phyloP scores from a whole-genome alignment of 2,797 vertebrate genomes.

The Oophaga sylvatica region DNA sequence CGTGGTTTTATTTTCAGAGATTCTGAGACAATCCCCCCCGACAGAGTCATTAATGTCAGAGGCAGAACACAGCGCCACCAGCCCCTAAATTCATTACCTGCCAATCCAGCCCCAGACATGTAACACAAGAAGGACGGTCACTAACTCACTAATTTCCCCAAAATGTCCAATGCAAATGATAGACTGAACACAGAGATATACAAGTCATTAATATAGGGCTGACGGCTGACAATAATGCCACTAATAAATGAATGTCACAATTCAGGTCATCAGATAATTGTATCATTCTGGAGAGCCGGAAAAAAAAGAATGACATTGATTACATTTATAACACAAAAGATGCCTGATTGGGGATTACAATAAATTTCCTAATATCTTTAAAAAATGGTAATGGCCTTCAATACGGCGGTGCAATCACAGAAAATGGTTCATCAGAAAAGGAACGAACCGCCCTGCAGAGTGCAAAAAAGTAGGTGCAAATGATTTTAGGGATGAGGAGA shows the following conservation, averaged over 20 bases:
- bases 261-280: constrained; percentile 10
- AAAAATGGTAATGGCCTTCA: constrained; percentile 29
- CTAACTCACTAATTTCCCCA: neutral
- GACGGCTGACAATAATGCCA: neutral
- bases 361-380: constrained; percentile 24
- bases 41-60: too few relatives aligned
- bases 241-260: neutral
- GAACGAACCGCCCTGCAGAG: neutral
- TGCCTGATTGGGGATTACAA: constrained; percentile 34
- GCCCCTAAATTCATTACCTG: too few relatives aligned
- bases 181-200: neutral
- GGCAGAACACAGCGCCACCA: too few relatives aligned
- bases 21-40: too few relatives aligned
- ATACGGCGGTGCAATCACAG: constrained; percentile 6
- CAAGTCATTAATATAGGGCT: neutral
- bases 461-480: neutral
- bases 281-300: neutral
- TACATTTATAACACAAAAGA: constrained; percentile 36
- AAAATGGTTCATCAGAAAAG: neutral
- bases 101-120: neutral
- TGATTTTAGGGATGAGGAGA: neutral
- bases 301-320: constrained; percentile 37
- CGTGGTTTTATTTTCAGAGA: too few relatives aligned
- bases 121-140: neutral
- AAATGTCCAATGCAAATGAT: neutral